phyloP scores from a whole-genome alignment of 2,113 vertebrate species.

The Oostethus manadensis region DNA sequence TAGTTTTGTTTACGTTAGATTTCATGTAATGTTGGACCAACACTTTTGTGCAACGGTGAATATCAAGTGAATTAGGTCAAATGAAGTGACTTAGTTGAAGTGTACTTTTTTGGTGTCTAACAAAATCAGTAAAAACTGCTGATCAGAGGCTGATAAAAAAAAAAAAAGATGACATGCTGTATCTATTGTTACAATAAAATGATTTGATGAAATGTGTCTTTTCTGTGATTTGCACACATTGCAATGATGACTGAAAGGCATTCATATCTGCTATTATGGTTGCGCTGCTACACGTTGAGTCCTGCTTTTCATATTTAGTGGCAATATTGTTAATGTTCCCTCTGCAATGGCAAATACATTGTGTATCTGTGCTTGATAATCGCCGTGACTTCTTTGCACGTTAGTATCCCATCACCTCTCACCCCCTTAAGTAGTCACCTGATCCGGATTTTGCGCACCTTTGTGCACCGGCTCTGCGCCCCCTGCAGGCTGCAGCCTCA shows the following conservation, averaged over 20 bases:
- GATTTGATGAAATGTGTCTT: neutral
- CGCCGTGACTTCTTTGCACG: too few species aligned
- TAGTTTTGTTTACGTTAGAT: conserved; percentile 3
- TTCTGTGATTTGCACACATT: too few species aligned
- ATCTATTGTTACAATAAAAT: neutral
- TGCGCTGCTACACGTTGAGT: neutral
- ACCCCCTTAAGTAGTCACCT: neutral
- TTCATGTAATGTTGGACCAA: neutral
- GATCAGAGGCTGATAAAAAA: too few species aligned
- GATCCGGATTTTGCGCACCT: too few species aligned
- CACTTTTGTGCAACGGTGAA: neutral
- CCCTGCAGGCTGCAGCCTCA: conserved; percentile 7
- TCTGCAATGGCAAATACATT: too few species aligned
- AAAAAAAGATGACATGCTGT: neutral
- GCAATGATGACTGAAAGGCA: neutral
- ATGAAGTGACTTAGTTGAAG: neutral
- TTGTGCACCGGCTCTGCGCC: neutral
- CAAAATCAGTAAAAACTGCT: neutral
- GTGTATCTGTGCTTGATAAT: too few species aligned
- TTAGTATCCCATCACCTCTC: neutral
- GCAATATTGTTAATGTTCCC: too few species aligned
- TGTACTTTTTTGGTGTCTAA: neutral
- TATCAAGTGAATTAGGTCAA: neutral
- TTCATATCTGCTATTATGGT: neutral
- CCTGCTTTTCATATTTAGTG: neutral